Evolutionary conservation across 1,140 invertebrate genomes (phyloP).

Genomic region (Penaeus chinensis): DNA sequence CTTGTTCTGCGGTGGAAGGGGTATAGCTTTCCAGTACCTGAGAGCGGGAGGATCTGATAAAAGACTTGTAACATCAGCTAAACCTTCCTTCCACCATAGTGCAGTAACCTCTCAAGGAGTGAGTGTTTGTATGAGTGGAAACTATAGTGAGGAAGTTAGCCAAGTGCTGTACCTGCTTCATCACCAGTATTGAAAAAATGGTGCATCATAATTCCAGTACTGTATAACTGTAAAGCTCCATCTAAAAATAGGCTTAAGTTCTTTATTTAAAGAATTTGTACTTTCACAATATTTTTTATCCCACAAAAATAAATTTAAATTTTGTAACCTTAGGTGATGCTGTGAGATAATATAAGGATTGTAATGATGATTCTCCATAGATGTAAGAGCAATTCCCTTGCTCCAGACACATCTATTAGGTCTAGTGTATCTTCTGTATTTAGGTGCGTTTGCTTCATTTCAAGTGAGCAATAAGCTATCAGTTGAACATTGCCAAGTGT

Average conservation of each 20-base stretch:
- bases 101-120: conserved; percentile 59
- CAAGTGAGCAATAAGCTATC: conserved; percentile 62
- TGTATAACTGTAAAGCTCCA: conserved; percentile 61
- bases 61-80: conserved; percentile 43
- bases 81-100: conserved; percentile 56
- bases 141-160: conserved; percentile 44
- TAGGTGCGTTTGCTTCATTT: conserved; percentile 61
- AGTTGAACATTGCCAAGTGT: conserved; percentile 56
- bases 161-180: conserved; percentile 55
- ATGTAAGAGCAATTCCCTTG: conserved; percentile 52
- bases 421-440: conserved; percentile 62
- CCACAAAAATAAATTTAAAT: conserved; percentile 56
- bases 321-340: conserved; percentile 59
- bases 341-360: conserved; percentile 59
- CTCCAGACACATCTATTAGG: conserved; percentile 56
- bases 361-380: conserved; percentile 57
- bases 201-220: conserved; percentile 58
- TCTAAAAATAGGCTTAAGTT: conserved; percentile 61
- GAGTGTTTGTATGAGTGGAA: conserved; percentile 54
- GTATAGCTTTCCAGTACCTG: conserved; percentile 60
- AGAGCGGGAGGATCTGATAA: conserved; percentile 53
- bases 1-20: conserved; percentile 61
- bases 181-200: conserved; percentile 56
- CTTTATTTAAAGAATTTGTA: conserved; percentile 62
- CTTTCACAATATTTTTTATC: conserved; percentile 61